Percentiles rank a stretch among this genome's conserved stretches.
phyloP scores from a whole-genome alignment of 2,113 vertebrate species.

The Pyrgilauda ruficollis region DNA sequence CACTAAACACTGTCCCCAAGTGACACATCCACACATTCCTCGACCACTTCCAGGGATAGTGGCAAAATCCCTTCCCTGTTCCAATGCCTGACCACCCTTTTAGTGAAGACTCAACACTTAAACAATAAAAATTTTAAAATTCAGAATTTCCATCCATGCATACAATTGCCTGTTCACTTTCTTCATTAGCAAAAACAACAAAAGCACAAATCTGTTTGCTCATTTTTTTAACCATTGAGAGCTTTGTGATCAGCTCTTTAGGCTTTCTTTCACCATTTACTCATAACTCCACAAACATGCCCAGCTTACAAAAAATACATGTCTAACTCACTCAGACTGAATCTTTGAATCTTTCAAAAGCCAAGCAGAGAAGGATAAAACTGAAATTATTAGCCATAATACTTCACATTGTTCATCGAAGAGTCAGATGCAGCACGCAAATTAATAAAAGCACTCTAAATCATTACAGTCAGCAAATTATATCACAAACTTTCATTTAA shows the following conservation, averaged over 20 bases:
- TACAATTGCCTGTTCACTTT: background rate
- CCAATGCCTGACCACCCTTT: background rate
- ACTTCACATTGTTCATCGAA: background rate
- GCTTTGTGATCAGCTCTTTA: background rate
- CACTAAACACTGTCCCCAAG: background rate
- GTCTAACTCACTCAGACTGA: background rate
- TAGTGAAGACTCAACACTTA: background rate
- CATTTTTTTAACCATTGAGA: background rate
- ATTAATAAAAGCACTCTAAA: background rate
- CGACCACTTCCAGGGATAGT: background rate
- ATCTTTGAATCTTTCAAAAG: background rate
- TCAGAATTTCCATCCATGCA: background rate
- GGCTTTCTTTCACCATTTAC: background rate
- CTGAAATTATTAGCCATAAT: background rate
- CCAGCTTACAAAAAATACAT: background rate
- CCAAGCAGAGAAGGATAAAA: background rate
- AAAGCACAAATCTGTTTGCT: background rate
- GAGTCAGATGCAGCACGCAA: background rate
- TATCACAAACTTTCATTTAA: background rate
- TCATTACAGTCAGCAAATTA: background rate
- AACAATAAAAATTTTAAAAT: background rate
- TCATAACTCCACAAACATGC: background rate
- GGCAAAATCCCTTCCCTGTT: background rate
- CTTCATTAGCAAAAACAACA: background rate
- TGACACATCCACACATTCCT: background rate